Percentiles rank a stretch among this genome's conserved stretches.
These are phyloP conservation scores for Hippoglossus stenolepis DNA, from an alignment of 2,113 vertebrate species.

Conservation along the genomic window DNA sequence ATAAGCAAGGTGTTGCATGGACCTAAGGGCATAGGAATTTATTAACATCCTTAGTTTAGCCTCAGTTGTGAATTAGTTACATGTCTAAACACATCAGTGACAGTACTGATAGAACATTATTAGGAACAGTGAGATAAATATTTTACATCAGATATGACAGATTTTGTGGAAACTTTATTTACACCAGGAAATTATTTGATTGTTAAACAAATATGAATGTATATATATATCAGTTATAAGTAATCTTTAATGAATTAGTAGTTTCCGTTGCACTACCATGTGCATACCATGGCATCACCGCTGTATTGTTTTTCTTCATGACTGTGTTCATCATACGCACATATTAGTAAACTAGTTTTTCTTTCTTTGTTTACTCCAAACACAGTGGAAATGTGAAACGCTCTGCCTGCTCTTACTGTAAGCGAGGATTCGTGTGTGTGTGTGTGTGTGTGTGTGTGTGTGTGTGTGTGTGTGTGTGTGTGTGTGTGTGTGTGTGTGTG, in stretches of 20 bases:
- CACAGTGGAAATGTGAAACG: constrained; percentile 1
- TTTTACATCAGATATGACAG: not conserved
- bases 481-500: too few species aligned
- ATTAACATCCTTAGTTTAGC: not conserved
- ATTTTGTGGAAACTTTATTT: too few species aligned
- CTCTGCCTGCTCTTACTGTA: not conserved
- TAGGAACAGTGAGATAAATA: not conserved
- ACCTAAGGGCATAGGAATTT: too few species aligned
- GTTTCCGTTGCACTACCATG: too few species aligned
- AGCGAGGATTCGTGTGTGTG: constrained; percentile 7
- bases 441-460: too few species aligned
- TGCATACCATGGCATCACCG: not conserved
- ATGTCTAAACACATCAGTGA: not conserved
- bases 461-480: not conserved
- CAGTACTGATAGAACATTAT: not conserved
- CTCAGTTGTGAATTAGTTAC: not conserved
- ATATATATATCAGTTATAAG: not conserved
- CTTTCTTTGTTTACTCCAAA: constrained; percentile 17
- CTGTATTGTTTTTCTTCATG: not conserved
- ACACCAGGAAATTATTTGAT: too few species aligned
- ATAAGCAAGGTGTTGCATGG: not conserved
- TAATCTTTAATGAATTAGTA: not conserved
- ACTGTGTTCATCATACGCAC: not conserved
- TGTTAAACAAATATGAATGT: too few species aligned
- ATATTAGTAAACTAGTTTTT: not conserved